Conservation (phyloP, 1,140 invertebrate species). For the Drosophila nigromelanica region DNA sequence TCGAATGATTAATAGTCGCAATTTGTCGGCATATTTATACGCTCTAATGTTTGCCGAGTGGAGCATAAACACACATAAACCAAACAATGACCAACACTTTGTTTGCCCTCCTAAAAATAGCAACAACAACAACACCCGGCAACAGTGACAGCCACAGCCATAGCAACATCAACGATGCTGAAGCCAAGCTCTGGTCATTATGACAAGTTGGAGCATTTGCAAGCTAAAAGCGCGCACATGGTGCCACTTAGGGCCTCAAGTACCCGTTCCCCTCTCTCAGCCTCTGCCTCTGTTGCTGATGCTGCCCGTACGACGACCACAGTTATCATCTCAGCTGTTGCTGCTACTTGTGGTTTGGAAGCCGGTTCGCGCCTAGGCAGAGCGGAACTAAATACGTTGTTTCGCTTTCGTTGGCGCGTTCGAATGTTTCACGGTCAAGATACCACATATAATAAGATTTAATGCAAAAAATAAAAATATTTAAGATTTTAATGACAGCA, state of each 20-base stretch:
- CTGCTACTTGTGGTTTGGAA: conserved; percentile 30
- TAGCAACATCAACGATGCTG: conserved; percentile 22
- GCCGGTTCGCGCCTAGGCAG: conserved; percentile 54
- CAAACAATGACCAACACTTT: conserved; percentile 70
- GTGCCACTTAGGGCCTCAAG: conserved; percentile 71
- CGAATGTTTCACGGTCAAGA: conserved; percentile 76
- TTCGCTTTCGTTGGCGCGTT: conserved; percentile 68
- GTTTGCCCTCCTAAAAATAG: conserved; percentile 66
- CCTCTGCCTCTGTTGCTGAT: conserved; percentile 8
- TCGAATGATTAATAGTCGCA: conserved; percentile 82
- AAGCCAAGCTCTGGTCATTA: conserved; percentile 37
- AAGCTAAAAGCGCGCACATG: conserved; percentile 70
- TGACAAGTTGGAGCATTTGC: conserved; percentile 50
- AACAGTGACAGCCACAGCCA: conserved; percentile 16
- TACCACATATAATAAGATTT: conserved; percentile 65
- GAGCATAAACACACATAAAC: conserved; percentile 35
- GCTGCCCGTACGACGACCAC: not conserved
- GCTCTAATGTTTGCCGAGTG: conserved; percentile 67
- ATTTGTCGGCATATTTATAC: conserved; percentile 81
- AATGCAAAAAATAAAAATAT: conserved; percentile 70
- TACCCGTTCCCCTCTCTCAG: conserved; percentile 37
- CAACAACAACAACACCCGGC: conserved; percentile 31
- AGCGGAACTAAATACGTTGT: conserved; percentile 69
- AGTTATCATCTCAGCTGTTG: conserved; percentile 40
- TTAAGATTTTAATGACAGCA: conserved; percentile 53